Base-by-base conservation (phyloP, 1,140 invertebrate genomes). In the Globodera ellingtonae region DNA sequence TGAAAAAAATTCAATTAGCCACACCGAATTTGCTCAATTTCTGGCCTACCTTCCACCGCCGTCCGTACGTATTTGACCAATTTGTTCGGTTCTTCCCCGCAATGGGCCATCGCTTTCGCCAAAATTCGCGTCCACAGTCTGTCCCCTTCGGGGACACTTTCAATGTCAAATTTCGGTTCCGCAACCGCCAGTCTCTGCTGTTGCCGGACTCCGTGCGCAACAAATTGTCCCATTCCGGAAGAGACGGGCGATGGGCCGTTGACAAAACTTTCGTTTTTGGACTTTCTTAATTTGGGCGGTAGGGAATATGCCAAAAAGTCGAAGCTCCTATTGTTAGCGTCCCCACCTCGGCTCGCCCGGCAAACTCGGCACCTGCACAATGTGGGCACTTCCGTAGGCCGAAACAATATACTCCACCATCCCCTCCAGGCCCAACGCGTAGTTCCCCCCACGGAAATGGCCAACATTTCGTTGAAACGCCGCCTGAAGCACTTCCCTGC, bases 391-490 rank as follows among this genome's bases (percentile, higher is more conserved):
- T 13, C 73, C 82, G 72, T 88, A 88, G 46, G 87, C 85, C 21
- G 88, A 88, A 10, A 88, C 87, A 71, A 89, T 89, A 44, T 81
- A 81, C 56, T 81, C 80, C 77, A 86, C 82, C 86, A 87, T 87
- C 75, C 87, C 82, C 65, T 88, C 88, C 3, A 88, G 67, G 46
- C 87, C 87, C 21, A 89, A 69, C 8, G 84, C 87, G 69, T 89
- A 89, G 73, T 85, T 81, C 18, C 88, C 83, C n/a, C 78, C 59
- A 44, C 87, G 80, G 74, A 88, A 88, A 66, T 87, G 81, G 62
- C 85, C 88, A 67, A 88, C 78, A 78, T 89, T 89, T 35, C 88
- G 74, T 56, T 88, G 88, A 72, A 88, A 88, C 6, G 87, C 87
- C 35, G 81, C 80, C 79, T 88, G 87, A 35, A 88, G 71, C 7